Base-by-base conservation (phyloP, 2,888 invertebrate species). In the Hypena proboscidalis region DNA sequence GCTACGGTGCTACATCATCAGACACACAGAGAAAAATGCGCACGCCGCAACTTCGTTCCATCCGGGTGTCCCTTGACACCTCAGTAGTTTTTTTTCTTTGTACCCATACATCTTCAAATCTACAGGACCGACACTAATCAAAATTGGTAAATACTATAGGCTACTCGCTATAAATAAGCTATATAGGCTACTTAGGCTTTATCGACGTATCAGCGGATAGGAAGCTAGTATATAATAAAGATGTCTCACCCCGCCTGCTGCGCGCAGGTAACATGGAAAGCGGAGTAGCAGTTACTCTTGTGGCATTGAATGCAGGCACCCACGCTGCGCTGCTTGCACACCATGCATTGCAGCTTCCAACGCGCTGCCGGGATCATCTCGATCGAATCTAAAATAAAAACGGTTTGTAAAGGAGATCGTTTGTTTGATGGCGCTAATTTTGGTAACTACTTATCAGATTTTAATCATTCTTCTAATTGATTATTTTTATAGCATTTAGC, bases 291-390 rank as follows among this genome's bases (percentile, higher is more conserved):
- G 83, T 97, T 98, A 66, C 95, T 95, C 73, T 98, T 97, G 85
- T 99, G 98, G 80, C 99, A 99, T 85, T 99, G 99, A 54, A 99
- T 99, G 75, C 99, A 99, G 0, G 99, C 99, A 2, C 99, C 99
- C 0, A 96, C 95, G 17, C 96, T 95, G 45, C 96, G 93, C 72
- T 97, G 96, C 74, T 97, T 98, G 86, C 99, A 99, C 37, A 99
- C 97, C 84, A 98, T 98, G 79, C 99, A 99, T 0, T 96, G 95
- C n/a, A 99, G 92, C 72, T 96, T 96, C 97, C 98, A 98, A 0
- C 99, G 93, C 0, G 99, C 98, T 4, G 97, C 93, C 1, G 99
- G 98, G 69, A 99, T 99, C 71, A 96, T 97, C 77, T 97, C 97
- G 65, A 99, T 97, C 22, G 98, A 98, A 90, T 99, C 98, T 93